Percentiles rank a stretch among this genome's conserved stretches.
Evolutionary conservation across 2,797 vertebrate species (phyloP).

Genomic region (Podargus strigoides): DNA sequence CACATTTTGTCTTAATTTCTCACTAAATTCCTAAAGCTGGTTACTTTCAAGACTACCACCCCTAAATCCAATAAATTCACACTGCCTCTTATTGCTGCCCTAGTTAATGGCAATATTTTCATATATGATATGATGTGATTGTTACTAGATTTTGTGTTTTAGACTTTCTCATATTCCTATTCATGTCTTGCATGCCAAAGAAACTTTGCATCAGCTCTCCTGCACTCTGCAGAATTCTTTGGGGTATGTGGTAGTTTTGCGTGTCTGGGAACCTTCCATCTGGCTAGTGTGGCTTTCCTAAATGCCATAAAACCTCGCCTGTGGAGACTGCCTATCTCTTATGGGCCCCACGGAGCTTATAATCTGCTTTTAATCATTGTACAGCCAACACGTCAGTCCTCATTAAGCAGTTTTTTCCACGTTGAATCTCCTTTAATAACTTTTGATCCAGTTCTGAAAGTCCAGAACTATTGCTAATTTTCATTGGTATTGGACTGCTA

Average conservation of each 20-base stretch:
- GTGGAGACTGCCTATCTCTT: slow-evolving; percentile 30
- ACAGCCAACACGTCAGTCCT: neutral
- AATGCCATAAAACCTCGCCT: slow-evolving; percentile 40
- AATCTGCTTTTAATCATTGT: slow-evolving; percentile 56
- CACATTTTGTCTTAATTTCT: slow-evolving; percentile 19
- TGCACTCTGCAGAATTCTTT: slow-evolving; percentile 29
- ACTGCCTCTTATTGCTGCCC: neutral
- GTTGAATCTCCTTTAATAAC: neutral
- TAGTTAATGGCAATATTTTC: neutral
- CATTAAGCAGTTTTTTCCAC: slow-evolving; percentile 2
- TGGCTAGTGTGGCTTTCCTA: slow-evolving; percentile 29
- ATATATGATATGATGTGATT: neutral
- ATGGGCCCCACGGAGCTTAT: neutral
- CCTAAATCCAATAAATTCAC: slow-evolving; percentile 12
- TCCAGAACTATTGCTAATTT: neutral
- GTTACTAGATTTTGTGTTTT: neutral
- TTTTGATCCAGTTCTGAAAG: slow-evolving; percentile 2
- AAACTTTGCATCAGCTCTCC: neutral
- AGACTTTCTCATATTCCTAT: neutral
- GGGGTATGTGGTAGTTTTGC: slow-evolving; percentile 18
- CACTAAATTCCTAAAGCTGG: slow-evolving; percentile 22
- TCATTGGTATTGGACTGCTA: neutral
- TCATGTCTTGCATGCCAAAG: neutral
- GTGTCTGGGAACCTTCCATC: slow-evolving; percentile 45
- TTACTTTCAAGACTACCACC: neutral